phyloP scores from a whole-genome alignment of 2,888 invertebrate species.

The Azorinus chamasolen region DNA sequence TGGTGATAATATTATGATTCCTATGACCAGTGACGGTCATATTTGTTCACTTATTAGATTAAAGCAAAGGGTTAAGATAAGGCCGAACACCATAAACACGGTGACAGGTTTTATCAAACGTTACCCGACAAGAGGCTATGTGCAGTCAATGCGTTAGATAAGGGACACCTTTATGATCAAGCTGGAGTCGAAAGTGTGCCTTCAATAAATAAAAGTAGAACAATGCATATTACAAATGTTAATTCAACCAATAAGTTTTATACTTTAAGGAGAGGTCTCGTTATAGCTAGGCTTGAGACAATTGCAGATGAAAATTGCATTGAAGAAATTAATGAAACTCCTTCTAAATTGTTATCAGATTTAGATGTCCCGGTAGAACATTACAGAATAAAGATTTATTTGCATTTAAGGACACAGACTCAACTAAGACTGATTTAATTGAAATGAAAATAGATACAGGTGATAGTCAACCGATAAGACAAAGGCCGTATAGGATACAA shows the following conservation, averaged over 20 bases:
- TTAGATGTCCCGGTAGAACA: slow-evolving; percentile 26
- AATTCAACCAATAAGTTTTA: slow-evolving; percentile 21
- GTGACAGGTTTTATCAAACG: not conserved
- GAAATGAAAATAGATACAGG: slow-evolving; percentile 26
- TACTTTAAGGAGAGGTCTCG: slow-evolving; percentile 4
- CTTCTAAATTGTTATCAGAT: not conserved
- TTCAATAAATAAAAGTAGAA: not conserved
- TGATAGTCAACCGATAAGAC: slow-evolving; percentile 28
- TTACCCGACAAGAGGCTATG: not conserved
- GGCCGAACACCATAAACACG: not conserved
- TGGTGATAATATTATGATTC: slow-evolving; percentile 12
- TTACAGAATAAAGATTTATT: slow-evolving; percentile 17
- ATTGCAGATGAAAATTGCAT: not conserved
- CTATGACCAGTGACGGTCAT: slow-evolving; percentile 14
- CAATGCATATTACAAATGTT: not conserved
- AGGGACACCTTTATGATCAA: not conserved
- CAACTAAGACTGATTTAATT: slow-evolving; percentile 17
- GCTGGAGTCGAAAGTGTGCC: slow-evolving; percentile 7
- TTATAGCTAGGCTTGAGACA: slow-evolving; percentile 3
- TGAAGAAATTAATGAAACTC: too few relatives aligned
- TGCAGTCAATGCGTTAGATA: slow-evolving; percentile 10
- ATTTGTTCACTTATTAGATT: slow-evolving; percentile 2
- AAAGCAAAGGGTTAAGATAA: too few relatives aligned
- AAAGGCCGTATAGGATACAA: slow-evolving; percentile 26
- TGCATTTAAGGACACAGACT: slow-evolving; percentile 17